phyloP scores from a whole-genome alignment of 2,113 vertebrate species.

The Empidonax alnorum region DNA sequence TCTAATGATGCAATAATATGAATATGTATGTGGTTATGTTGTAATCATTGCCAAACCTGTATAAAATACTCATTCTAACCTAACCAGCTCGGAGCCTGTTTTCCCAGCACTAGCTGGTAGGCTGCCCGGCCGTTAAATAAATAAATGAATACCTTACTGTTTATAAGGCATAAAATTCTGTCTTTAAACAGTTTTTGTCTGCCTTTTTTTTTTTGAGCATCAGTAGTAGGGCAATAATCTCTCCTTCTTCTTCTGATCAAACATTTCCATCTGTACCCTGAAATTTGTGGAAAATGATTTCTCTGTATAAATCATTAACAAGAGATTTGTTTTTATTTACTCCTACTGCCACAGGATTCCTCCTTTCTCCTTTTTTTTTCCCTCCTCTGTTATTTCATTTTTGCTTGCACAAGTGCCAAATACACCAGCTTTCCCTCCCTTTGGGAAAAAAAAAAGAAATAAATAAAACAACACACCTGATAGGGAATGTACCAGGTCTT shows the following conservation, averaged over 20 bases:
- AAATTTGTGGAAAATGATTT: background rate
- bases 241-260: background rate
- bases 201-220: too few relatives aligned
- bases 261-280: background rate
- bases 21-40: too few relatives aligned
- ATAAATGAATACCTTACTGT: too few relatives aligned
- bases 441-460: background rate
- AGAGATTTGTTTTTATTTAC: background rate
- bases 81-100: too few relatives aligned
- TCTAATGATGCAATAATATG: too few relatives aligned
- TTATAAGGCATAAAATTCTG: too few relatives aligned
- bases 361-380: background rate
- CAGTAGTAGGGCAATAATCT: background rate
- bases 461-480: background rate
- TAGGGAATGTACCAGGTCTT: background rate
- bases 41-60: too few relatives aligned
- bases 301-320: slow-evolving; percentile 2
- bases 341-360: background rate
- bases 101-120: too few relatives aligned
- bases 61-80: too few relatives aligned
- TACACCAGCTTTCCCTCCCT: background rate
- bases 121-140: too few relatives aligned
- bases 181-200: too few relatives aligned
- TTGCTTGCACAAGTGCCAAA: background rate
- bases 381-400: background rate